Conservation (phyloP, 2,888 invertebrate genomes). For the Drosophila conformis region DNA sequence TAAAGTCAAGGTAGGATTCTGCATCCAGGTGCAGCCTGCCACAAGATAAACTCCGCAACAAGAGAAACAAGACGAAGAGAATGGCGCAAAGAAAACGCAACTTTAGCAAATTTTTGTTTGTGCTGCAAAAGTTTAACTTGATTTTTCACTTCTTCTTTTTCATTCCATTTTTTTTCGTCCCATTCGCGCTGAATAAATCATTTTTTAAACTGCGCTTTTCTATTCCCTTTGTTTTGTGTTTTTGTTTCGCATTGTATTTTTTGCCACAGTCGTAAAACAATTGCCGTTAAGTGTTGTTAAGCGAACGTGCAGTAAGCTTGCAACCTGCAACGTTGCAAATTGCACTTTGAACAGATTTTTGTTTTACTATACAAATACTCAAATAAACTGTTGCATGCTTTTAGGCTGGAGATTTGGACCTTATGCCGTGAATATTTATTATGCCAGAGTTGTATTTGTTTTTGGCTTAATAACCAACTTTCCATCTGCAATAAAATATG, state of each 20-base stretch:
- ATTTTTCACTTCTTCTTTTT: slow-evolving; percentile 17
- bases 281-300: slow-evolving; percentile 76
- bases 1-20: slow-evolving; percentile 38
- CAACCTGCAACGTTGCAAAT: slow-evolving; percentile 32
- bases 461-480: neutral
- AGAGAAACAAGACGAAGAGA: neutral
- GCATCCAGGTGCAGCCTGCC: slow-evolving; percentile 55
- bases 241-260: slow-evolving; percentile 40
- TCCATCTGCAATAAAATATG: neutral
- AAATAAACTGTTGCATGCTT: slow-evolving; percentile 54
- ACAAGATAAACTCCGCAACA: slow-evolving; percentile 69
- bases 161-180: slow-evolving; percentile 2
- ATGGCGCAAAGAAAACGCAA: slow-evolving; percentile 65
- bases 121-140: slow-evolving; percentile 46
- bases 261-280: slow-evolving; percentile 68
- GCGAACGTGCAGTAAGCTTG: slow-evolving; percentile 44
- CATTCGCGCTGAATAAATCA: slow-evolving; percentile 72
- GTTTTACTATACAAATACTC: neutral
- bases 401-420: slow-evolving; percentile 5
- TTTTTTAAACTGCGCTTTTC: slow-evolving; percentile 36
- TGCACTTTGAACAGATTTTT: slow-evolving; percentile 29
- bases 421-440: slow-evolving; percentile 16
- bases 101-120: slow-evolving; percentile 74
- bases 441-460: neutral
- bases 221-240: slow-evolving; percentile 50